Conservation (phyloP, 2,888 invertebrate species). For the Tiphia femorata region DNA sequence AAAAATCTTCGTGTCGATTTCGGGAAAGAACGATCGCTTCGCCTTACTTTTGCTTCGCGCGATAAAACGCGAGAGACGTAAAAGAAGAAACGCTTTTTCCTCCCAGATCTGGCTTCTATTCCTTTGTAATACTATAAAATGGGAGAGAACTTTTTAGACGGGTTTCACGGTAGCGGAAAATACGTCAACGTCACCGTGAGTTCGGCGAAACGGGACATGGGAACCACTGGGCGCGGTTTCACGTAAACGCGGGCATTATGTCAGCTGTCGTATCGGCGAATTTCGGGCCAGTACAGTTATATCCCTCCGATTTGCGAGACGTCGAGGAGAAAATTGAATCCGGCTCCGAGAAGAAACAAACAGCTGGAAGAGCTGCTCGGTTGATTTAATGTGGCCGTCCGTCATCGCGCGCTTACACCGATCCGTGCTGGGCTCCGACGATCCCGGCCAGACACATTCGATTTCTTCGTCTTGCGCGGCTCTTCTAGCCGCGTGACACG, state of each 20-base stretch:
- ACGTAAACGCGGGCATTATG: conserved; percentile 27
- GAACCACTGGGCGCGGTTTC: conserved; percentile 11
- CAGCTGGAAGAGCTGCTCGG: conserved; percentile 40
- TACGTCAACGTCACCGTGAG: too few species aligned
- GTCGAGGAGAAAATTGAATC: conserved; percentile 61
- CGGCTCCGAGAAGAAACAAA: conserved; percentile 52
- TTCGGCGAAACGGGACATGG: conserved; percentile 6
- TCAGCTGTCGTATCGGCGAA: conserved; percentile 52
- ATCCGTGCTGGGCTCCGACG: too few species aligned
- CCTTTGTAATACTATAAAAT: too few species aligned
- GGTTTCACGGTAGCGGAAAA: too few species aligned
- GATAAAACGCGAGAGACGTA: too few species aligned
- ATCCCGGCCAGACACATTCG: conserved; percentile 46
- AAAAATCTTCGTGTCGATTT: too few species aligned
- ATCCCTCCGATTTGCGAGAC: conserved; percentile 57
- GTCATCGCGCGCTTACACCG: too few species aligned
- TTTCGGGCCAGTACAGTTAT: conserved; percentile 54
- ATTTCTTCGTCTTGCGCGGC: conserved; percentile 46
- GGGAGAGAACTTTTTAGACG: too few species aligned
- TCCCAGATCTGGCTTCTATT: too few species aligned
- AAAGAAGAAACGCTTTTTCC: too few species aligned
- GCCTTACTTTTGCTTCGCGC: too few species aligned
- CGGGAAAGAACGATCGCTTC: too few species aligned
- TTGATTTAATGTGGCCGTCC: conserved; percentile 61
- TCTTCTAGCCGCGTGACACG: conserved; percentile 50